Percentiles rank a stretch among this genome's conserved stretches.
These are phyloP conservation scores for Brachionichthys hirsutus DNA, from an alignment of 2,113 vertebrate genomes.

Conservation along the genomic window DNA sequence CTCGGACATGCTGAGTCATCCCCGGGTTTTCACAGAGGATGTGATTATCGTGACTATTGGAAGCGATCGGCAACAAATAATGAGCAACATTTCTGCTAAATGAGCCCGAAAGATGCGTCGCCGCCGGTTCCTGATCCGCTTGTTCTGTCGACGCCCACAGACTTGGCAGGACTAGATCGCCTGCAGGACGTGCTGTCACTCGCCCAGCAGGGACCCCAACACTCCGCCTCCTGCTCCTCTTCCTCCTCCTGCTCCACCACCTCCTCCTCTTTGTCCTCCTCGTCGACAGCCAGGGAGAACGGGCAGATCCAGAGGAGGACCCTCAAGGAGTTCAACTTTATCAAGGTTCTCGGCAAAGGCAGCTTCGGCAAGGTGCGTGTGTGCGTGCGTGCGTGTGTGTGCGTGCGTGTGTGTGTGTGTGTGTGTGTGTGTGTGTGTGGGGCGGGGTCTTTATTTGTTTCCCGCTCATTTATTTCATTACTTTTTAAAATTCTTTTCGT, in stretches of 20 bases:
- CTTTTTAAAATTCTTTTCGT: too few species aligned
- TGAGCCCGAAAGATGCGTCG: slow-evolving; percentile 1
- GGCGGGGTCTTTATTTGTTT: too few species aligned
- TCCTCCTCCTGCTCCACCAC: slow-evolving; percentile 79
- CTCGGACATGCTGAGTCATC: slow-evolving; percentile 3
- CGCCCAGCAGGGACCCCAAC: slow-evolving; percentile 89
- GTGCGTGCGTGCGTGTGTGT: slow-evolving; percentile 10
- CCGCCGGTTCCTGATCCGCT: slow-evolving; percentile 34
- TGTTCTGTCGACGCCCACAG: slow-evolving; percentile 68
- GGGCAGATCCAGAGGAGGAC: slow-evolving; percentile 88
- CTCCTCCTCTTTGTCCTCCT: slow-evolving; percentile 79
- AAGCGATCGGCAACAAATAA: slow-evolving; percentile 8
- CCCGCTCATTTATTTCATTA: too few species aligned
- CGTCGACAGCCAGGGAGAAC: slow-evolving; percentile 85
- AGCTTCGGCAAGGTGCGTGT: slow-evolving; percentile 94
- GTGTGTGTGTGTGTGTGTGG: slow-evolving; percentile 23
- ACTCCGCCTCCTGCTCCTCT: slow-evolving; percentile 71
- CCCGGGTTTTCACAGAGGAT: slow-evolving; percentile 8
- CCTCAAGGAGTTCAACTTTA: slow-evolving; percentile 95
- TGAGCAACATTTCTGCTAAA: slow-evolving; percentile 1
- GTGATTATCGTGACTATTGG: slow-evolving; percentile 16
- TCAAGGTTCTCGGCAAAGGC: slow-evolving; percentile 98
- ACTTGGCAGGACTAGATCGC: slow-evolving; percentile 91
- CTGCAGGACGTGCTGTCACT: slow-evolving; percentile 92
- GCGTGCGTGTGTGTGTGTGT: slow-evolving; percentile 9